Percentiles rank a stretch among this genome's conserved stretches.
These are phyloP conservation scores for Manis javanica DNA, from an alignment of 2,797 vertebrate genomes.

Conservation along the genomic window DNA sequence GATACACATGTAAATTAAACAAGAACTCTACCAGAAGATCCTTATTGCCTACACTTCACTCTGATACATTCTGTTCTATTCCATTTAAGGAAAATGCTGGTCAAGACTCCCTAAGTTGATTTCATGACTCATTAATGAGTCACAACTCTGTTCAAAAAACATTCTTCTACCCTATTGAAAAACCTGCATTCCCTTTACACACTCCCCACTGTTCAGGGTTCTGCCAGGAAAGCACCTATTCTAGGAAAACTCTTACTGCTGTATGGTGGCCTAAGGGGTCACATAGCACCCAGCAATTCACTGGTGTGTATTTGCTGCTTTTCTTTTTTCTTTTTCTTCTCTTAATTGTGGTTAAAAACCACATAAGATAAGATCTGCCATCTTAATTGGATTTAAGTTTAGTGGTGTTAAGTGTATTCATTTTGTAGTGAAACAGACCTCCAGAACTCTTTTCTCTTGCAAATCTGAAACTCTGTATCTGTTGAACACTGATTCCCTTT, in stretches of 20 bases:
- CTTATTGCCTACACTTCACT: neutral
- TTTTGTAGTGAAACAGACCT: neutral
- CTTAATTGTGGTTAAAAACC: neutral
- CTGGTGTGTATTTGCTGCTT: neutral
- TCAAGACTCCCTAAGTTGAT: neutral
- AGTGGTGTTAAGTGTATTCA: neutral
- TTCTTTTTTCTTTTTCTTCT: neutral
- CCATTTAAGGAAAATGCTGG: conserved; percentile 12
- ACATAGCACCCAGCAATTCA: neutral
- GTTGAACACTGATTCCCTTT: neutral
- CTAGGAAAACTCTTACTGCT: neutral
- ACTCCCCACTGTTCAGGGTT: neutral
- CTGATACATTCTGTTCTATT: neutral
- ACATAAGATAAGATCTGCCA: neutral
- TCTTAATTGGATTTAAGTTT: neutral
- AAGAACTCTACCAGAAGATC: neutral
- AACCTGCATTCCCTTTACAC: neutral
- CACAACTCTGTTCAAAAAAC: conserved; percentile 25
- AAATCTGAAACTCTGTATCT: neutral
- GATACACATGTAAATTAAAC: neutral
- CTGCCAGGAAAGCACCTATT: neutral
- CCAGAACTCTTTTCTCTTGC: neutral
- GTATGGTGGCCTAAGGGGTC: too few species aligned
- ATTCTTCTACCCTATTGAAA: neutral
- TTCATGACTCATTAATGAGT: conserved; percentile 53